These are phyloP conservation scores for Hydrotaea cyrtoneurina DNA, from an alignment of 2,888 invertebrate species.

Conservation along the genomic window DNA sequence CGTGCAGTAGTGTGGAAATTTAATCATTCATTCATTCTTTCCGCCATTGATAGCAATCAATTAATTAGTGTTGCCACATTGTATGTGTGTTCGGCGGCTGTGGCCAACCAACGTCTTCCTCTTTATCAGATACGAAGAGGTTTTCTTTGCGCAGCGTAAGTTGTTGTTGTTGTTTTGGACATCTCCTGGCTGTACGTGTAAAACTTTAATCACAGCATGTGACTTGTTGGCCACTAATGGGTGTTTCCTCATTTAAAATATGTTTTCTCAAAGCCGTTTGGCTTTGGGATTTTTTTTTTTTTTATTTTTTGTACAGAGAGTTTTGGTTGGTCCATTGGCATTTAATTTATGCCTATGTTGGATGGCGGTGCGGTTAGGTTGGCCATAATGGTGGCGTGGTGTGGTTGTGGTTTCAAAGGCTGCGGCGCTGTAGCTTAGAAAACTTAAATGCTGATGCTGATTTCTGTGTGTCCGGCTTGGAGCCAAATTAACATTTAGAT, in stretches of 20 bases:
- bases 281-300: neutral
- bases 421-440: slow-evolving; percentile 6
- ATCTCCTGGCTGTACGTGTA: slow-evolving; percentile 3
- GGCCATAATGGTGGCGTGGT: neutral
- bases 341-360: slow-evolving; percentile 57
- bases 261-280: slow-evolving; percentile 31
- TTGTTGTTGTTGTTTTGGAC: neutral
- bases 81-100: slow-evolving; percentile 13
- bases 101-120: neutral
- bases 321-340: slow-evolving; percentile 44
- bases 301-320: slow-evolving; percentile 15
- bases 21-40: slow-evolving; percentile 9
- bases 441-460: slow-evolving; percentile 20
- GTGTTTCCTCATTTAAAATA: slow-evolving; percentile 65
- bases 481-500: slow-evolving; percentile 66
- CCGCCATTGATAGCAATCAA: slow-evolving; percentile 62
- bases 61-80: slow-evolving; percentile 65
- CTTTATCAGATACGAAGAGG: neutral
- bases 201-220: slow-evolving; percentile 65
- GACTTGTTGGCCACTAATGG: slow-evolving; percentile 64
- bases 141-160: slow-evolving; percentile 31
- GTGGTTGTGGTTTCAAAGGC: neutral
- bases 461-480: slow-evolving; percentile 39
- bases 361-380: neutral
- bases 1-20: slow-evolving; percentile 46